phyloP scores from a whole-genome alignment of 2,888 invertebrate genomes.

The Drosophila fulvimacula region DNA sequence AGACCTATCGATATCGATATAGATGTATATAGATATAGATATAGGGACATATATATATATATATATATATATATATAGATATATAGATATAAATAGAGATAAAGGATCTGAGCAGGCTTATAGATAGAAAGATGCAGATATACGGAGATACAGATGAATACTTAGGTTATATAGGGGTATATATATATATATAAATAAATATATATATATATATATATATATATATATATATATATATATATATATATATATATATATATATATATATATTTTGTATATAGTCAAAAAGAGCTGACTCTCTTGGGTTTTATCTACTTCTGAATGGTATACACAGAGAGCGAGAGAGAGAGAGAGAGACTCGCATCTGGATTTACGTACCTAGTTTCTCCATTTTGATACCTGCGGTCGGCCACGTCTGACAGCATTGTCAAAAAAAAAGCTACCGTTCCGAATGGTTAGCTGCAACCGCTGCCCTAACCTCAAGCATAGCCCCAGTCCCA shows the following conservation, averaged over 20 bases:
- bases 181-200: constrained; percentile 1
- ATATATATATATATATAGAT: background rate
- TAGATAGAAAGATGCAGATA: background rate
- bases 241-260: background rate
- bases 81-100: background rate
- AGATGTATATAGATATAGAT: background rate
- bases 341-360: constrained; percentile 2
- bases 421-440: constrained; percentile 61
- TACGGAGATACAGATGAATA: background rate
- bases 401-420: constrained; percentile 60
- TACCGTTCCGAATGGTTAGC: constrained; percentile 33
- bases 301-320: no score
- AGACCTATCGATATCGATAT: background rate
- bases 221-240: background rate
- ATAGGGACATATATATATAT: background rate
- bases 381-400: constrained; percentile 25
- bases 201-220: background rate
- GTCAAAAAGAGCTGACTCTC: no score
- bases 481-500: background rate
- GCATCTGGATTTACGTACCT: constrained; percentile 50
- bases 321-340: no score
- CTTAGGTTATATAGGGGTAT: no score
- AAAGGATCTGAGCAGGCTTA: no score
- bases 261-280: no score
- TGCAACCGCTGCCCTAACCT: constrained; percentile 19